Conservation (phyloP, 2,797 vertebrate genomes). For the Echiichthys vipera region DNA sequence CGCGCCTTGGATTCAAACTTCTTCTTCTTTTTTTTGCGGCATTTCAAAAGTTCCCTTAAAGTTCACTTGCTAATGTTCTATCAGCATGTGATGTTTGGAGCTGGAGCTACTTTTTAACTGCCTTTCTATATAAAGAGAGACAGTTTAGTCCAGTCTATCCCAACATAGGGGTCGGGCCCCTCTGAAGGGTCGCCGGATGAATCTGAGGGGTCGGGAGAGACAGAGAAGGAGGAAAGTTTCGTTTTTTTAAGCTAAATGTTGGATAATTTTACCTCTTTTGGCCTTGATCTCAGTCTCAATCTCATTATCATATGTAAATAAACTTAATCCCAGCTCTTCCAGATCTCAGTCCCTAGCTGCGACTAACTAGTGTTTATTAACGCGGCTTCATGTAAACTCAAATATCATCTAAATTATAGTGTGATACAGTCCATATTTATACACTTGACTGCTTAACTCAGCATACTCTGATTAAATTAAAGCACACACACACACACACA, state of each 20-base stretch:
- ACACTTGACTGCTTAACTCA: slow-evolving; percentile 27
- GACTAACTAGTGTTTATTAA: neutral
- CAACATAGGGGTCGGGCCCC: neutral
- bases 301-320: no score
- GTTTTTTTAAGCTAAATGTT: no score
- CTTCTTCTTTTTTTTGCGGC: no score
- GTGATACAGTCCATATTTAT: neutral
- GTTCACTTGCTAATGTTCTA: no score
- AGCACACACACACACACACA: slow-evolving; percentile 7
- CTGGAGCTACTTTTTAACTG: neutral
- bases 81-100: no score
- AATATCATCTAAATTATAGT: no score
- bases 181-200: neutral
- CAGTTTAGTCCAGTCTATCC: neutral
- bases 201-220: neutral
- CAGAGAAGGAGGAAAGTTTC: neutral
- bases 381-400: neutral
- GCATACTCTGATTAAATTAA: slow-evolving; percentile 13
- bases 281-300: neutral
- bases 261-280: neutral
- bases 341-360: neutral
- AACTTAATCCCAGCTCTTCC: no score
- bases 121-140: neutral
- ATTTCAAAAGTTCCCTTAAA: no score
- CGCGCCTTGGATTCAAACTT: no score